Base-by-base conservation (phyloP, 2,797 vertebrate species). In the Eulemur rubriventer region DNA sequence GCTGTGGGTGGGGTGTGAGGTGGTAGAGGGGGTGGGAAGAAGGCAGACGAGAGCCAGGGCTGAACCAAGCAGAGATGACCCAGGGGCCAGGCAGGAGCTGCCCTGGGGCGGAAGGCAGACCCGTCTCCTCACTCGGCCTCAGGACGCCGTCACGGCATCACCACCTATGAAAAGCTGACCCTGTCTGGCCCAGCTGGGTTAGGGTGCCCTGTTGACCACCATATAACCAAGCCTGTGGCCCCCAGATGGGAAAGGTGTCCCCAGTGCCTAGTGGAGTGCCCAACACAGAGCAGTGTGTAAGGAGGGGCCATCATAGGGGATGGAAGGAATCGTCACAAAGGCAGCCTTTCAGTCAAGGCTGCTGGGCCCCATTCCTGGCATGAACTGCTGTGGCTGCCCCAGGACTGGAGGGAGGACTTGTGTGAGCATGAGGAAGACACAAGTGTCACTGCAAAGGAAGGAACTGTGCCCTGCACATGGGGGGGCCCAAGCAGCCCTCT, bases 231-330 rank as follows among this genome's bases (percentile, higher is more conserved):
- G 52, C 41, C n/a, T 12, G 4, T 22, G 70, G 81, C 16, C 16
- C 33, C 52, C 2, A 1, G 41, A 17, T 13, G 50, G 69, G 46
- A 50, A 90, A 65, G 43, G 30, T 17, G 26, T 20, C 69, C 48
- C 41, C 35, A 16, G 75, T 4, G 17, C 20, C 33, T 17, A 4
- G 67, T 4, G 52, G 35, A 75, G 65, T 22, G 33, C 18, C 87
- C 0, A 1, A 43, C 41, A 6, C 4, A 38, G 57, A 18, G 13
- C 43, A 1, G 14, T 0, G 8, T 11, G 2, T 6, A 20, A 17
- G n/a, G 70, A 14, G 52, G 76, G 48, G n/a, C 67, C 61, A 12
- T 3, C 38, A 5, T 0, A 35, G 55, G 8, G 26, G 43, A 38
- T 0, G 7, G 41, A 69, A 30, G 75, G 63, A 30, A 38, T 48